phyloP scores from a whole-genome alignment of 2,797 vertebrate species.

The Syngnathus acus region DNA sequence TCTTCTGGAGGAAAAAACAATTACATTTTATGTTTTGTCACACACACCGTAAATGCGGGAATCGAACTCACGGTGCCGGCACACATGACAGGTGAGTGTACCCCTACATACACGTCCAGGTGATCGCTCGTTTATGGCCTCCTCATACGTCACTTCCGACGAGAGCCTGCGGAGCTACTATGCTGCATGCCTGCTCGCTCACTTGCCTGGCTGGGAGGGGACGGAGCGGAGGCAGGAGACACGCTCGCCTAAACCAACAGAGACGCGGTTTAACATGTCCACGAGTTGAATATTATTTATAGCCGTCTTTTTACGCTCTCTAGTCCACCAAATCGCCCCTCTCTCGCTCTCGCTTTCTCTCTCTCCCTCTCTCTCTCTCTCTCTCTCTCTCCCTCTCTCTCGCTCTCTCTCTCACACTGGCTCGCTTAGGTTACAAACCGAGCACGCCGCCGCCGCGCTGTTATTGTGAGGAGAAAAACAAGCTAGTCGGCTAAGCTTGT shows the following conservation, averaged over 20 bases:
- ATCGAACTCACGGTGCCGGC: too few species aligned
- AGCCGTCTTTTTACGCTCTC: background rate
- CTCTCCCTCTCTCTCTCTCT: conserved; percentile 16
- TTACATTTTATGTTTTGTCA: too few species aligned
- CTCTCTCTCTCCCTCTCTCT: conserved; percentile 18
- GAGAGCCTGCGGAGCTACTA: conserved; percentile 48
- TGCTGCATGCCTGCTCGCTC: conserved; percentile 40
- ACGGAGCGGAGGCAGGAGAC: conserved; percentile 28
- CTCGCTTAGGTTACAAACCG: conserved; percentile 27
- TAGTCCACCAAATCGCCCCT: conserved; percentile 1
- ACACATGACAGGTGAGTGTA: too few species aligned
- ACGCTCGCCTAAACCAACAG: conserved; percentile 6
- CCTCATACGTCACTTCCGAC: conserved; percentile 66
- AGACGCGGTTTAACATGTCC: conserved; percentile 9
- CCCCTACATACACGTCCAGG: background rate
- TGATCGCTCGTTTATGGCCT: conserved; percentile 20
- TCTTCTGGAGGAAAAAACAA: too few species aligned
- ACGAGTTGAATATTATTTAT: conserved; percentile 6
- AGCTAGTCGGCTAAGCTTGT: conserved; percentile 55
- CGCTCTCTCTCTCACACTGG: conserved; percentile 16
- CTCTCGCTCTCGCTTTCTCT: conserved; percentile 19
- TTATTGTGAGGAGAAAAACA: conserved; percentile 54
- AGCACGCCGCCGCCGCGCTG: conserved; percentile 52
- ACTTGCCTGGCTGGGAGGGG: conserved; percentile 41
- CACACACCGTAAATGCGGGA: too few species aligned